Conservation (phyloP, 2,113 vertebrate genomes). For the Cynoglossus semilaevis region DNA sequence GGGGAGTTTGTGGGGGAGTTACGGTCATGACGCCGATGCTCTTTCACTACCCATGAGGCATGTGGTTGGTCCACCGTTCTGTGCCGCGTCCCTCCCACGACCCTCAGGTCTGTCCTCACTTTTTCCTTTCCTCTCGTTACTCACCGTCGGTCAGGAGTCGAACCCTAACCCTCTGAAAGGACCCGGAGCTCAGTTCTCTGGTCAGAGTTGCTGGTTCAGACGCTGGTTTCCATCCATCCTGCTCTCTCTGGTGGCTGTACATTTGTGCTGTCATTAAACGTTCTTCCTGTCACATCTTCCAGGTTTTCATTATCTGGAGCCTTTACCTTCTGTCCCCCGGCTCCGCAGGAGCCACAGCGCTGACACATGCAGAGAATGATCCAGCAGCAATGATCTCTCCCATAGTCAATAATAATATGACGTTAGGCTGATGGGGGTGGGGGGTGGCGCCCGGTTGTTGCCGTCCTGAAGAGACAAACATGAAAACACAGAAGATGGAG, state of each 20-base stretch:
- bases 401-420: constrained; percentile 60
- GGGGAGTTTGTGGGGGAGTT: constrained; percentile 57
- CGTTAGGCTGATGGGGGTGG: constrained; percentile 53
- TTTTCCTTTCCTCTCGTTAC: no score
- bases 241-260: constrained; percentile 41
- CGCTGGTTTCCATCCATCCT: constrained; percentile 4
- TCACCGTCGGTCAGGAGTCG: no score
- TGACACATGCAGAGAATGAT: constrained; percentile 64
- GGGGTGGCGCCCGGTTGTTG: constrained; percentile 40
- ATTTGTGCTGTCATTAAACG: constrained; percentile 49
- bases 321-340: constrained; percentile 41
- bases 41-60: constrained; percentile 52
- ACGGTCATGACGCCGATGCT: constrained; percentile 48
- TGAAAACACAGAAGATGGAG: background rate
- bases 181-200: no score
- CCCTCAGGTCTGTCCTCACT: no score
- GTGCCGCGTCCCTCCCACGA: no score
- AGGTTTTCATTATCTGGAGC: constrained; percentile 44
- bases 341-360: constrained; percentile 27
- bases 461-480: constrained; percentile 34
- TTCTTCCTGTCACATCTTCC: constrained; percentile 43
- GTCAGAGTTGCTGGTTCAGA: no score
- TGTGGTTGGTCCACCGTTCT: constrained; percentile 41
- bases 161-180: no score
- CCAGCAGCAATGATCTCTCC: constrained; percentile 52